These are phyloP conservation scores for Dascillus cervinus DNA, from an alignment of 2,888 invertebrate species.

Conservation along the genomic window DNA sequence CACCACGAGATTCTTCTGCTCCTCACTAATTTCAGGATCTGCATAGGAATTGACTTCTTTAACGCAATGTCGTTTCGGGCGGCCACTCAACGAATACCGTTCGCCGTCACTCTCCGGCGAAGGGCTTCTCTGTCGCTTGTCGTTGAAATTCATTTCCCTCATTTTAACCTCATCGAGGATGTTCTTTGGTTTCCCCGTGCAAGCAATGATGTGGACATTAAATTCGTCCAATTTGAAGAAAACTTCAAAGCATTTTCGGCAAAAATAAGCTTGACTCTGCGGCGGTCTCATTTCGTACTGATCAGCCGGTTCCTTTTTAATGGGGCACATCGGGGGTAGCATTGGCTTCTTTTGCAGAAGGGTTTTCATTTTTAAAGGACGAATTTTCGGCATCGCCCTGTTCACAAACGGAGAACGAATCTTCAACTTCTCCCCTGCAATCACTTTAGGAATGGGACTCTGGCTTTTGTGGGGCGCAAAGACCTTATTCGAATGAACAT, in stretches of 20 bases:
- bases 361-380: constrained; percentile 28
- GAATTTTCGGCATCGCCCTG: constrained; percentile 15
- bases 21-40: constrained; percentile 23
- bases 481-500: constrained; percentile 32
- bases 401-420: constrained; percentile 3
- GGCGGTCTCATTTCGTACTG: constrained; percentile 7
- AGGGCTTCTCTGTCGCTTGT: background rate
- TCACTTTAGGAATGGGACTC: constrained; percentile 16
- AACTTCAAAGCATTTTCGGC: constrained; percentile 40
- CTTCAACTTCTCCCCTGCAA: constrained; percentile 14
- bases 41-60: constrained; percentile 35
- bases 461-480: constrained; percentile 25
- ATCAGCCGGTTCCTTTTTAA: constrained; percentile 13
- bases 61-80: constrained; percentile 36
- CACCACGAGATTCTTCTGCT: no score
- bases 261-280: constrained; percentile 40
- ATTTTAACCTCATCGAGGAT: background rate
- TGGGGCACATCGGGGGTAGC: constrained; percentile 17
- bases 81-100: constrained; percentile 25
- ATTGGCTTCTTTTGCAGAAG: constrained; percentile 19
- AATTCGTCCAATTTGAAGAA: constrained; percentile 41
- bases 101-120: constrained; percentile 1
- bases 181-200: constrained; percentile 7
- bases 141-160: background rate
- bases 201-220: constrained; percentile 32